Conservation (phyloP, 2,113 vertebrate genomes). For the Nymphicus hollandicus region DNA sequence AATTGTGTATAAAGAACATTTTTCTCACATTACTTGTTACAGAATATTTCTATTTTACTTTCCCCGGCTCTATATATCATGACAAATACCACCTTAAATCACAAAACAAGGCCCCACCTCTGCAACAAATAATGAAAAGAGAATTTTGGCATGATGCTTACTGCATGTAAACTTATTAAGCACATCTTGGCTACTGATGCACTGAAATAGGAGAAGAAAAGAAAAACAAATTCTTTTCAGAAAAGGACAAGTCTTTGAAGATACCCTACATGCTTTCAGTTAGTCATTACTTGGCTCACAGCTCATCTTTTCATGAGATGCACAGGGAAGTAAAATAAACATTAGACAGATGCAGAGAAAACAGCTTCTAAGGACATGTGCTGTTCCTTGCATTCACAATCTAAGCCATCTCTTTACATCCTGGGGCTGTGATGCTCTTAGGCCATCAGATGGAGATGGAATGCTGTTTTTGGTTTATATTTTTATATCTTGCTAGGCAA, state of each 20-base stretch:
- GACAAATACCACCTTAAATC: conserved; percentile 4
- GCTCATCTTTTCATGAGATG: conserved; percentile 7
- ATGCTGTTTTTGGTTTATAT: background rate
- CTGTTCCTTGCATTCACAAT: background rate
- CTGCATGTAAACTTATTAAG: conserved; percentile 11
- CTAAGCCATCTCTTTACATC: background rate
- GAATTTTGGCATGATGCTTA: background rate
- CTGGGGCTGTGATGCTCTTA: background rate
- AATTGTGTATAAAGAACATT: background rate
- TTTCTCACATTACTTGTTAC: background rate
- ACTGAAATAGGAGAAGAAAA: conserved; percentile 17
- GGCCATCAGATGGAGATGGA: background rate
- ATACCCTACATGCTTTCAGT: background rate
- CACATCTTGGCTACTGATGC: conserved; percentile 46
- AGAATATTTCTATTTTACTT: background rate
- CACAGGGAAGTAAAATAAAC: conserved; percentile 37
- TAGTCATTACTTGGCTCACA: conserved; percentile 18
- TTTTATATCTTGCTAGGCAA: background rate
- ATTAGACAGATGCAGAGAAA: conserved; percentile 24
- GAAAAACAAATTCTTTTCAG: conserved; percentile 32
- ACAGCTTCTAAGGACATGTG: conserved; percentile 13
- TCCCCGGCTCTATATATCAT: background rate
- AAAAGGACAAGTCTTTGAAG: conserved; percentile 37
- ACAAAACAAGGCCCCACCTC: background rate
- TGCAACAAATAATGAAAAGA: background rate